Conservation (phyloP, 2,113 vertebrate genomes). For the Poeciliopsis retropinna region DNA sequence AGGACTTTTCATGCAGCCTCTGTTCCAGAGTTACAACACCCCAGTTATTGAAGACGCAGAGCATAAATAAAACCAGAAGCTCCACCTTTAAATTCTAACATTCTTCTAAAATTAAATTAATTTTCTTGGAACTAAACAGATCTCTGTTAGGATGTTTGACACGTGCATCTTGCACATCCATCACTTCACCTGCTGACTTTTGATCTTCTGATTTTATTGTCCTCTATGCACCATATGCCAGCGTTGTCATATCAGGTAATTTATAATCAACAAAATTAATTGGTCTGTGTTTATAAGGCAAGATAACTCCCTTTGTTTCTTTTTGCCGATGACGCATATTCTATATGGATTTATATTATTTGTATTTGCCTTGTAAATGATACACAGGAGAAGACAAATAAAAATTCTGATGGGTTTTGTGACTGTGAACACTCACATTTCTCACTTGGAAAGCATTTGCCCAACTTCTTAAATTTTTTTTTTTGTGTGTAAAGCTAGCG, state of each 20-base stretch:
- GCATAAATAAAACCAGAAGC: slow-evolving; percentile 43
- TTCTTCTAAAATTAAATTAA: slow-evolving; percentile 31
- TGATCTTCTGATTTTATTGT: background rate
- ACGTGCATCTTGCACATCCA: slow-evolving; percentile 25
- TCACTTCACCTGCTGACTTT: slow-evolving; percentile 15
- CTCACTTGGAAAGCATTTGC: slow-evolving; percentile 6
- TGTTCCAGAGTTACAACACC: slow-evolving; percentile 82
- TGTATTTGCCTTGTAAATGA: slow-evolving; percentile 38
- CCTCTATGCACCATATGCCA: background rate
- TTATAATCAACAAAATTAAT: slow-evolving; percentile 5
- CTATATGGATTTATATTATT: slow-evolving; percentile 18
- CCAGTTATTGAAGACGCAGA: slow-evolving; percentile 69
- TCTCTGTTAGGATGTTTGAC: slow-evolving; percentile 30
- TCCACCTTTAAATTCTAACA: slow-evolving; percentile 26
- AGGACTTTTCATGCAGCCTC: slow-evolving; percentile 84
- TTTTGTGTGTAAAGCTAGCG: background rate
- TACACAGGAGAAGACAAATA: background rate
- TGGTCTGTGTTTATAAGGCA: slow-evolving; percentile 8
- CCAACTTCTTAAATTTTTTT: background rate
- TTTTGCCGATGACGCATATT: slow-evolving; percentile 37
- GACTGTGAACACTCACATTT: slow-evolving; percentile 15
- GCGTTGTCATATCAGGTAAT: background rate
- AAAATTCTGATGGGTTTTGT: background rate
- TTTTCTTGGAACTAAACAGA: slow-evolving; percentile 24
- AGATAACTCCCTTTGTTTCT: slow-evolving; percentile 19